Conservation (phyloP, 1,140 invertebrate genomes). For the Phthorimaea operculella region DNA sequence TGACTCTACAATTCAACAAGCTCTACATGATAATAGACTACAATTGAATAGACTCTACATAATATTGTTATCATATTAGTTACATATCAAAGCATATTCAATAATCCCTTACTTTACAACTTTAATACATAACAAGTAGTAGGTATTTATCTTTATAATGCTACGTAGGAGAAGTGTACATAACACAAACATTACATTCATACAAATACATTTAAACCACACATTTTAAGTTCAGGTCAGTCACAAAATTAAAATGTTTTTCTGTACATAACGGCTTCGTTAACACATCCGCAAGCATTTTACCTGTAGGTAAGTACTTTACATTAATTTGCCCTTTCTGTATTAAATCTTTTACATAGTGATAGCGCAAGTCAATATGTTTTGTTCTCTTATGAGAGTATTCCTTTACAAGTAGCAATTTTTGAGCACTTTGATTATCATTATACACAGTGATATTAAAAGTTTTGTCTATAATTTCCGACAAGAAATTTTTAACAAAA, state of each 20-base stretch:
- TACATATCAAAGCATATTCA: no score
- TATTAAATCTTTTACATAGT: conserved; percentile 13
- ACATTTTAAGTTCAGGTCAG: neutral
- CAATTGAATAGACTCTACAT: no score
- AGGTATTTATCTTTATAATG: no score
- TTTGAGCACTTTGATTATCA: conserved; percentile 14
- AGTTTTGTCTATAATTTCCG: conserved; percentile 6
- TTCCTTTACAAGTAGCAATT: conserved; percentile 7
- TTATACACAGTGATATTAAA: conserved; percentile 8
- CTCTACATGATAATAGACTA: no score
- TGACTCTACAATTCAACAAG: no score
- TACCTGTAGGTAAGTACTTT: conserved; percentile 7
- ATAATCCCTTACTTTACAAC: no score
- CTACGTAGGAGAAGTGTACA: no score
- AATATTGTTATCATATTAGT: no score
- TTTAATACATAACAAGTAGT: no score
- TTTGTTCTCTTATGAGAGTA: conserved; percentile 12
- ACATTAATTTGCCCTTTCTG: neutral
- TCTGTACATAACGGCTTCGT: conserved; percentile 9
- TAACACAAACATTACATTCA: no score
- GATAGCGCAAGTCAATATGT: conserved; percentile 15
- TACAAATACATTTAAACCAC: no score
- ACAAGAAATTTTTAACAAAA: conserved; percentile 13
- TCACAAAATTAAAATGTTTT: conserved; percentile 6
- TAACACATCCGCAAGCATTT: conserved; percentile 9